Evolutionary conservation across 2,113 vertebrate genomes (phyloP), one percentile per base, ranked within the genome.

Genomic region (Rhombomys opimus): DNA sequence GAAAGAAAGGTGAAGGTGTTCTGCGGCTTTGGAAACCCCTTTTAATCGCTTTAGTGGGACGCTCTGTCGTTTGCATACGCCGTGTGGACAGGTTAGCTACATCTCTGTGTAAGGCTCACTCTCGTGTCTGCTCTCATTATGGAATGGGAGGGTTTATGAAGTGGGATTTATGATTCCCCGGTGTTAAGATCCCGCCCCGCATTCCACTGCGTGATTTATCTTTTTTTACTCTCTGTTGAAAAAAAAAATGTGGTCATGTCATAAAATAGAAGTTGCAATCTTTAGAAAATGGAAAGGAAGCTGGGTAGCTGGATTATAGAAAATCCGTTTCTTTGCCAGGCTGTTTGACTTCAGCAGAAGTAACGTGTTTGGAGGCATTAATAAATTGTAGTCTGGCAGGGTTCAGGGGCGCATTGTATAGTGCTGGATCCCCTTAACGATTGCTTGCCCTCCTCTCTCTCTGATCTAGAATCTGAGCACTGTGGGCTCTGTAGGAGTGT

Each of bases 221-320:
- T 94, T 94, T 46, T 46, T 87, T 93, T 92, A 41, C 38, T 82
- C 87, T 92, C 54, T 84, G 59, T 35, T 96, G 61, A 78, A 27
- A 88, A 81, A 92, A 46, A 87, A 96, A 93, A 97, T 91, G 94
- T 92, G 80, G 57, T 65, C 50, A 50, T 92, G 89, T 95, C 88
- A 76, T 95, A 91, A 96, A 97, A 77, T 89, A 67, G 27, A 95
- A 91, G 80, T 68, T 96, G 89, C 91, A 96, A 95, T 97, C 93
- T 93, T 96, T 96, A 12, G 68, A 95, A 96, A 96, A 91, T 68
- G 90, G 92, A 94, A 91, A 77, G 57, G 76, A 95, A 93, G 94
- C 67, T 46, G 41, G 68, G 91, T 89, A 94, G 77, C 81, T 61
- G 50, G 86, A 96, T 95, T 93, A 97, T 91, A 85, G 92, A 95